Conservation (phyloP, 2,113 vertebrate species). For the Marcusenius ussheri region DNA sequence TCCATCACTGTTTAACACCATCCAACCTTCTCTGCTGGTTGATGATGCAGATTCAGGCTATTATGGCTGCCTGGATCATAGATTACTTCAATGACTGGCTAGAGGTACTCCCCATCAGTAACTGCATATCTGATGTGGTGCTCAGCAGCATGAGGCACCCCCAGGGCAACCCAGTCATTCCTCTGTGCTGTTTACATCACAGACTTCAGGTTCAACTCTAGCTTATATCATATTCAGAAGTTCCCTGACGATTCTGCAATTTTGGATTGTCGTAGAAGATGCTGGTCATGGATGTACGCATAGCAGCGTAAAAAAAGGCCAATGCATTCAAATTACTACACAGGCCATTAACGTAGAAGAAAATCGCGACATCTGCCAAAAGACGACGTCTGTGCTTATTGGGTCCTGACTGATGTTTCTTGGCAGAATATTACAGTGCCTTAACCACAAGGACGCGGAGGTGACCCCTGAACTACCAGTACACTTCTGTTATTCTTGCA, state of each 20-base stretch:
- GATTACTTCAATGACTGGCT: background rate
- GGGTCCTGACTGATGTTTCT: background rate
- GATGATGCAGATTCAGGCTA: background rate
- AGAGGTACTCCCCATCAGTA: background rate
- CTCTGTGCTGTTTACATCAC: background rate
- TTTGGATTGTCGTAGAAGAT: background rate
- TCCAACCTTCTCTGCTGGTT: background rate
- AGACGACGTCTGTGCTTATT: background rate
- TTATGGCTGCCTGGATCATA: background rate
- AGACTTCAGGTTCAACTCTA: background rate
- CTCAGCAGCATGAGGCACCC: background rate
- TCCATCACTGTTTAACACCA: background rate
- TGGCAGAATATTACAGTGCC: background rate
- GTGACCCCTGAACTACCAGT: constrained; percentile 3
- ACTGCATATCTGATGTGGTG: background rate
- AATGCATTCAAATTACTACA: background rate
- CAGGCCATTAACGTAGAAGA: background rate
- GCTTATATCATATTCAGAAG: background rate
- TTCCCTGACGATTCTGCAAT: background rate
- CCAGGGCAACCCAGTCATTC: background rate
- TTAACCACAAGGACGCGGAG: background rate
- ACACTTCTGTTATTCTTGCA: constrained; percentile 7
- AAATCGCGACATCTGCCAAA: background rate
- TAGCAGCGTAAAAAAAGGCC: background rate
- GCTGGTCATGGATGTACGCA: background rate